Conservation (phyloP, 2,113 vertebrate genomes). For the Hippoglossus stenolepis region DNA sequence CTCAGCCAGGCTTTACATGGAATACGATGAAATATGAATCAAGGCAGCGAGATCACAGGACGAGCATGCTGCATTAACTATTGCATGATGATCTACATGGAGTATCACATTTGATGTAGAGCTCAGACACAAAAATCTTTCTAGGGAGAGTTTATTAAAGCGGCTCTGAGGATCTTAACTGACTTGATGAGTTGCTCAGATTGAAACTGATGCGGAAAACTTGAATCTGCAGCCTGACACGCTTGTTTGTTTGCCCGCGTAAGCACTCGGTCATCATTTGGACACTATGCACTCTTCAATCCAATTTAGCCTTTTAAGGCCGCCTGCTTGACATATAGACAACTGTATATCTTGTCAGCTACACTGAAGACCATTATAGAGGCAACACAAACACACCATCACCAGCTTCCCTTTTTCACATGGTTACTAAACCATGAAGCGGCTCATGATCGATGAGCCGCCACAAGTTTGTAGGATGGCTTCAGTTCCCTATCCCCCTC, state of each 20-base stretch:
- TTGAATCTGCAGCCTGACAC: slow-evolving; percentile 2
- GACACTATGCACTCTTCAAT: slow-evolving; percentile 11
- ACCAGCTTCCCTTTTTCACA: slow-evolving; percentile 67
- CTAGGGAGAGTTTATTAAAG: not conserved
- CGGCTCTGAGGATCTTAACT: slow-evolving; percentile 2
- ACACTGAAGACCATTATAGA: slow-evolving; percentile 42
- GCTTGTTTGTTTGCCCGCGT: slow-evolving; percentile 5
- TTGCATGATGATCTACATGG: slow-evolving; percentile 39
- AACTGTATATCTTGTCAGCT: slow-evolving; percentile 55
- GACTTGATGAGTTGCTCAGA: slow-evolving; percentile 12
- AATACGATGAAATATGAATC: slow-evolving; percentile 65
- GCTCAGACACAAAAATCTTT: not conserved
- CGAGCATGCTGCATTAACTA: slow-evolving; percentile 26
- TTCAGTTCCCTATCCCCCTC: slow-evolving; percentile 20
- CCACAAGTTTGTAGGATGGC: slow-evolving; percentile 50
- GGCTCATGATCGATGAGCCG: too few species aligned
- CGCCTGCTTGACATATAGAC: slow-evolving; percentile 21
- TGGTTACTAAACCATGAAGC: slow-evolving; percentile 60
- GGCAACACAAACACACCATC: slow-evolving; percentile 45
- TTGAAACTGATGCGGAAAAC: slow-evolving; percentile 11
- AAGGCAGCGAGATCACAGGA: slow-evolving; percentile 52
- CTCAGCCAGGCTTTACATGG: slow-evolving; percentile 22
- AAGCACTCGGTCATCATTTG: slow-evolving; percentile 4
- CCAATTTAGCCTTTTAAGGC: slow-evolving; percentile 27
- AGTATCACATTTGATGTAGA: slow-evolving; percentile 6